Evolutionary conservation across 1,140 invertebrate species (phyloP), one percentile per base, ranked within the genome.

Genomic region (Tribolium madens): DNA sequence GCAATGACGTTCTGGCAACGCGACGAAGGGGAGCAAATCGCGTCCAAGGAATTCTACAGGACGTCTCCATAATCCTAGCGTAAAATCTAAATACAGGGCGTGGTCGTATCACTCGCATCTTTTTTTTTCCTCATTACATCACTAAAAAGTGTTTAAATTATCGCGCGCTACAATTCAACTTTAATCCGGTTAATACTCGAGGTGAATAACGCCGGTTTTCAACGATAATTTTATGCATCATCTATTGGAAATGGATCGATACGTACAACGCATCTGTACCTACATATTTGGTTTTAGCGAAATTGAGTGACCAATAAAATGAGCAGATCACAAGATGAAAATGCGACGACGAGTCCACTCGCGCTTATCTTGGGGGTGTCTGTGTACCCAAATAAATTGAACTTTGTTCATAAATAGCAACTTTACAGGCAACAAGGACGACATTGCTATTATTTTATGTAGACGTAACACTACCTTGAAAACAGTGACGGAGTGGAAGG

Each of bases 41-140:
- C 57, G n/a, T 26, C 57, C 6, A 64, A 64, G 57, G 13, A 64
- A 64, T 64, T 33, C 21, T 33, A 31, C 57, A 64, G 57, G 31
- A 33, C 57, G 57, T 64, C 26, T 33, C 3, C 31, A 33, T 12
- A 57, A 57, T 42, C 18, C 69, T 21, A 71, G n/a, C 9, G 15
- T 36, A 69, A 68, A 71, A 50, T 71, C 69, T 47, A 71, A 71
- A 71, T 71, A 50, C 69, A 50, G 69, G 47, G 69, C 42, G 69
- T 50, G 69, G 69, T 31, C 33, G 36, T 9, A 17, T 48, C 21
- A n/a, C n/a, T n/a, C n/a, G n/a, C n/a, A n/a, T n/a, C 42, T 47
- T 14, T 17, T 57, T 57, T 57, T 36, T 36, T 69, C 64, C 7
- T 47, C 26, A n/a, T 14, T n/a, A 15, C 69, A 48, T 71, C 47